phyloP scores from a whole-genome alignment of 2,888 invertebrate species.

The Drosophila prostipennis region DNA sequence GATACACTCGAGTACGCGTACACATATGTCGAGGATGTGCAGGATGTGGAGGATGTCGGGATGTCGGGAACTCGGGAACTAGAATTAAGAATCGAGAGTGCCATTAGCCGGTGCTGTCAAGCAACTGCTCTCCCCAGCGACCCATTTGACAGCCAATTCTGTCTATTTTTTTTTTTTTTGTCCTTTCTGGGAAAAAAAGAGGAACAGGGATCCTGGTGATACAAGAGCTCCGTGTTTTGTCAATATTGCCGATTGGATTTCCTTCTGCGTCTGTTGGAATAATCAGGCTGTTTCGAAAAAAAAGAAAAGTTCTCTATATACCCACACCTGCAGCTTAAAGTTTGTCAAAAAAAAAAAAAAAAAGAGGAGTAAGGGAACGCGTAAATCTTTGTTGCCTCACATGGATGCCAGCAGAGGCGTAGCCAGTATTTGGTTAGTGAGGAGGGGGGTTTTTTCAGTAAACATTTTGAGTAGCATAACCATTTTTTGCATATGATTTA shows the following conservation, averaged over 20 bases:
- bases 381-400: conserved; percentile 52
- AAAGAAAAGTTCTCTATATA: conserved; percentile 5
- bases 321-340: conserved; percentile 14
- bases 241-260: conserved; percentile 11
- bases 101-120: neutral
- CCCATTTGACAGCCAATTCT: conserved; percentile 11
- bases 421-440: too few species aligned
- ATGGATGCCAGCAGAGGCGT: conserved; percentile 7
- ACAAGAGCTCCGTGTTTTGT: conserved; percentile 9
- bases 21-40: neutral
- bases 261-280: conserved; percentile 1
- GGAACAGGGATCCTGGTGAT: neutral
- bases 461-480: too few species aligned
- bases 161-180: neutral
- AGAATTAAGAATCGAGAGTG: conserved; percentile 5
- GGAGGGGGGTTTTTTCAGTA: too few species aligned
- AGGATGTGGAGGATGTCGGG: too few species aligned
- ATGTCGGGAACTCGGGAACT: neutral
- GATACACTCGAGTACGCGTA: conserved; percentile 5
- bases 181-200: neutral
- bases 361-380: conserved; percentile 43
- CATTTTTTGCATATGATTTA: too few species aligned
- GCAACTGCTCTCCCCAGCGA: conserved; percentile 5
- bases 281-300: neutral
- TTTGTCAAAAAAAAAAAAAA: conserved; percentile 47